Conservation (phyloP, 1,140 invertebrate species). For the Solenopsis fugax region DNA sequence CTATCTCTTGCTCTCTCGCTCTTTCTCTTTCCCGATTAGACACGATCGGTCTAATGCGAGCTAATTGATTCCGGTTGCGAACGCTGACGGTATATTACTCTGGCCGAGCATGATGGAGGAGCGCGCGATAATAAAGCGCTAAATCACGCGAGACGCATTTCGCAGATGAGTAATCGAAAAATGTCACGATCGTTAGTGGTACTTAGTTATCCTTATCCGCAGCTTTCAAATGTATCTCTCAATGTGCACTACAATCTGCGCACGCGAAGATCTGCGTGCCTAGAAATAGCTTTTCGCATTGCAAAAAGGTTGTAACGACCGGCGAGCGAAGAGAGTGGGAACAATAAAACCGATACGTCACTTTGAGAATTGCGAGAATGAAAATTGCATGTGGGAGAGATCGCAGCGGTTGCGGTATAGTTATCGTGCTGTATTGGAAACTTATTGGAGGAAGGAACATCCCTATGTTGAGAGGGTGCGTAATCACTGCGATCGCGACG, state of each 20-base stretch:
- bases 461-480: constrained; percentile 16
- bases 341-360: neutral
- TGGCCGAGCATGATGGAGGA: neutral
- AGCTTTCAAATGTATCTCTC: constrained; percentile 16
- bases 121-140: constrained; percentile 60
- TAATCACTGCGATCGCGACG: constrained; percentile 35
- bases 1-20: neutral
- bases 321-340: neutral
- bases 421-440: neutral
- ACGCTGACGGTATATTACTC: constrained; percentile 37
- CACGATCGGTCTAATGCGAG: constrained; percentile 51
- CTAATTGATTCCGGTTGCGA: constrained; percentile 60
- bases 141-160: constrained; percentile 26
- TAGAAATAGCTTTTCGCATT: neutral
- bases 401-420: neutral
- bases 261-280: neutral
- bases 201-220: constrained; percentile 6
- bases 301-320: neutral
- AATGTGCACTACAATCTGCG: constrained; percentile 1
- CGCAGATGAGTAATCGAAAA: constrained; percentile 21
- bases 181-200: constrained; percentile 36
- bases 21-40: constrained; percentile 18
- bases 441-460: neutral
- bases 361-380: neutral
- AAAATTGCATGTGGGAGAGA: neutral